phyloP scores from a whole-genome alignment of 2,113 vertebrate genomes.

The rat (Rattus norvegicus) region DNA sequence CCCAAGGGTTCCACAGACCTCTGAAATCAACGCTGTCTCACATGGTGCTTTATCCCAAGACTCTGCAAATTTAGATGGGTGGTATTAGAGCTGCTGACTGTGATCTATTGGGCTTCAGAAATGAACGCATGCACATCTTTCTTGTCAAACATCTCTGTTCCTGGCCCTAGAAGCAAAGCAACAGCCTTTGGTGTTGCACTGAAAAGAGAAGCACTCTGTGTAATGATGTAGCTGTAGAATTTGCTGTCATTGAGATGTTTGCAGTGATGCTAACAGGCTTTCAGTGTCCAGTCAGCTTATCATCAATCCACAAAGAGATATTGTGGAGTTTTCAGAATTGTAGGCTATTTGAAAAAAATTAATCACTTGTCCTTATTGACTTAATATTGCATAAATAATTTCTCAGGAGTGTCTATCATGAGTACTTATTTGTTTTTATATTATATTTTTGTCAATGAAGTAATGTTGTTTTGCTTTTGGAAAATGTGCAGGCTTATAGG shows the following conservation, averaged over 20 bases:
- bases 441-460: slow-evolving; percentile 35
- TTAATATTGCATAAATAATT: slow-evolving; percentile 43
- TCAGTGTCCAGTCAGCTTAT: slow-evolving; percentile 27
- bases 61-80: not conserved
- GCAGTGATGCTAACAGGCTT: not conserved
- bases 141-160: not conserved
- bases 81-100: not conserved
- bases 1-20: not conserved
- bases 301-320: slow-evolving; percentile 53
- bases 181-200: not conserved
- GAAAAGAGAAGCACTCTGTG: not conserved
- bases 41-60: not conserved
- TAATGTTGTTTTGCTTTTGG: slow-evolving; percentile 25
- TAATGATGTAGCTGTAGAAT: slow-evolving; percentile 35
- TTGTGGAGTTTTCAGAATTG: slow-evolving; percentile 14
- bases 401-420: not conserved
- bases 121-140: not conserved
- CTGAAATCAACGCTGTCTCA: not conserved
- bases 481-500: not conserved
- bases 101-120: not conserved
- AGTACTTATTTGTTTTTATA: slow-evolving; percentile 30
- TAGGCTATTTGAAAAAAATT: slow-evolving; percentile 27
- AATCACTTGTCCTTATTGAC: slow-evolving; percentile 46
- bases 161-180: not conserved
- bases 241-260: slow-evolving; percentile 23